A percentile compares a stretch with the other conserved stretches of the same genome.
These are phyloP conservation scores for Zootoca vivipara DNA, from an alignment of 2,113 vertebrate species.

Conservation along the genomic window DNA sequence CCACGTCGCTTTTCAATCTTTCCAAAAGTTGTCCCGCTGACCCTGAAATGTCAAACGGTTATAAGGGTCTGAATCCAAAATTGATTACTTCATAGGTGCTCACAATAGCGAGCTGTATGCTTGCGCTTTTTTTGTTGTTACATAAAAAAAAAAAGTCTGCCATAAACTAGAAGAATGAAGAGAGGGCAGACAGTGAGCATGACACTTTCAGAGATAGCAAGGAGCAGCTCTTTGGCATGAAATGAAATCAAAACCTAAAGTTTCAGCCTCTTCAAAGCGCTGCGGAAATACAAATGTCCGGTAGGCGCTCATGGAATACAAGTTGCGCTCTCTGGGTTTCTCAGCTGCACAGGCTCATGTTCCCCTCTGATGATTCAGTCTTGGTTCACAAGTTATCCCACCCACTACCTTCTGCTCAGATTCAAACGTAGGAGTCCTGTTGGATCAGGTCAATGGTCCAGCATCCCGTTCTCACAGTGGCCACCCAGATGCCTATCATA, in stretches of 20 bases:
- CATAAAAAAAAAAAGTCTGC: neutral
- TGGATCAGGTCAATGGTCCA: neutral
- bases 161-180: constrained; percentile 25
- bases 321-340: neutral
- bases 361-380: neutral
- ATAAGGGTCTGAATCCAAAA: constrained; percentile 63
- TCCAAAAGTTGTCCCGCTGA: constrained; percentile 68
- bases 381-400: neutral
- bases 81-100: constrained; percentile 69
- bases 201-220: neutral
- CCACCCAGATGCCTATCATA: neutral
- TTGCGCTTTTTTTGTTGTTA: neutral
- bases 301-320: fast-evolving
- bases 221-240: neutral
- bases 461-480: neutral
- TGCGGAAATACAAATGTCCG: fast-evolving
- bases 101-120: constrained; percentile 57
- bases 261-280: neutral
- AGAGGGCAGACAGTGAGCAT: neutral
- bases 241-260: neutral
- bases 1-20: constrained; percentile 68
- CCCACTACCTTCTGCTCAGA: neutral
- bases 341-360: too few relatives aligned
- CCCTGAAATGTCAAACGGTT: constrained; percentile 72
- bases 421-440: neutral